These are phyloP conservation scores for Nanorana parkeri DNA, from an alignment of 2,113 vertebrate genomes.

Conservation along the genomic window DNA sequence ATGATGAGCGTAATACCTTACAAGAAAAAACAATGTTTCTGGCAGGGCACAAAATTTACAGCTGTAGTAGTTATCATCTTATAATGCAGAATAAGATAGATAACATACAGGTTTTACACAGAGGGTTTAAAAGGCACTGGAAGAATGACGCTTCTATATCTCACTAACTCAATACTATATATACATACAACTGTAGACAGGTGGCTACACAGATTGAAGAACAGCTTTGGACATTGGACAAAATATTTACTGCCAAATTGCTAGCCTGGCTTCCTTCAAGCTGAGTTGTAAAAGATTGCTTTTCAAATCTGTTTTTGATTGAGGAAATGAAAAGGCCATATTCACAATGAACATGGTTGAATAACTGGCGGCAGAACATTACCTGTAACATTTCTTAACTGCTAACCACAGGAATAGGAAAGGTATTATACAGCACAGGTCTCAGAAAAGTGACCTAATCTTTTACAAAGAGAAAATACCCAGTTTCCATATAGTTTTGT, in stretches of 20 bases:
- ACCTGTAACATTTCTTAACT: background rate
- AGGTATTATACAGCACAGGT: too few relatives aligned
- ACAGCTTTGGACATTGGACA: constrained; percentile 13
- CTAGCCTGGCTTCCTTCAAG: background rate
- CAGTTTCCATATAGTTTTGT: too few relatives aligned
- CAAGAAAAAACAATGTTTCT: background rate
- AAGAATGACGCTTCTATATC: background rate
- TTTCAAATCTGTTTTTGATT: constrained; percentile 18
- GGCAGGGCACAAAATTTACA: background rate
- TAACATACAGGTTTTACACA: background rate
- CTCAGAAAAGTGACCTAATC: too few relatives aligned
- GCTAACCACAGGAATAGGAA: too few relatives aligned
- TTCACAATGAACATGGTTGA: constrained; percentile 27
- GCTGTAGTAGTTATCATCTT: background rate
- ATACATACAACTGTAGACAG: constrained; percentile 11
- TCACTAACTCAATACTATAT: constrained; percentile 3
- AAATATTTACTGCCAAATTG: constrained; percentile 17
- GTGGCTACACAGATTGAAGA: constrained; percentile 35
- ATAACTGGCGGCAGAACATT: background rate
- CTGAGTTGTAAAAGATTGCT: background rate
- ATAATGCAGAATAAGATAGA: background rate
- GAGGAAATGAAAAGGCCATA: constrained; percentile 9
- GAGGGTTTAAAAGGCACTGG: background rate
- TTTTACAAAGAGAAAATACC: too few relatives aligned
- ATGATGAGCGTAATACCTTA: background rate